These are phyloP conservation scores for Drosophila histrio DNA, from an alignment of 2,888 invertebrate species.

Conservation along the genomic window DNA sequence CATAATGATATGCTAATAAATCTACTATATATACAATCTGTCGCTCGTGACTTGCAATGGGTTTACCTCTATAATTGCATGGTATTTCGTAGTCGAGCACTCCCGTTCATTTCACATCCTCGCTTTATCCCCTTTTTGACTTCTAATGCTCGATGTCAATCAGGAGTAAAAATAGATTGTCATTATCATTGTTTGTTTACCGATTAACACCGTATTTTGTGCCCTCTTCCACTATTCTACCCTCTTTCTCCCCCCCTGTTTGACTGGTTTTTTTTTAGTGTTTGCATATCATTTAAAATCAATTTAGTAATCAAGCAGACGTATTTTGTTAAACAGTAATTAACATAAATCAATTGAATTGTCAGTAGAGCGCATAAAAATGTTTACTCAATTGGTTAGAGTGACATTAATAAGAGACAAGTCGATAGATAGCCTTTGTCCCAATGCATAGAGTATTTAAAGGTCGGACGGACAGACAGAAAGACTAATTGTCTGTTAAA, in stretches of 20 bases:
- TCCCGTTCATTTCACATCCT: not conserved
- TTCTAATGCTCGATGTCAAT: slow-evolving; percentile 52
- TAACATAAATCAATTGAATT: slow-evolving; percentile 74
- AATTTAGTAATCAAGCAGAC: slow-evolving; percentile 68
- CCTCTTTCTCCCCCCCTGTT: not conserved
- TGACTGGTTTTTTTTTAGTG: slow-evolving; percentile 24
- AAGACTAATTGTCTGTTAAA: slow-evolving; percentile 1
- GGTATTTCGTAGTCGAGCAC: not conserved
- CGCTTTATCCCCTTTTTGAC: slow-evolving; percentile 12
- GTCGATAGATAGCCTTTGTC: not conserved
- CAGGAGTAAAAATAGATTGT: slow-evolving; percentile 50
- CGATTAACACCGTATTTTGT: slow-evolving; percentile 24
- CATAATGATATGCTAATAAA: no score
- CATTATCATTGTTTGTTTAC: slow-evolving; percentile 54
- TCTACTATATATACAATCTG: no score
- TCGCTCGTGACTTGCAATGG: no score
- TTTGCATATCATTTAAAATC: slow-evolving; percentile 72
- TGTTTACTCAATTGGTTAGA: slow-evolving; percentile 53
- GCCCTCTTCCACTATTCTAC: not conserved
- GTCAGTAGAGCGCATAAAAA: slow-evolving; percentile 44
- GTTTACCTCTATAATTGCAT: no score
- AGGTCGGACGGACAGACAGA: not conserved
- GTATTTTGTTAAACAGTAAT: slow-evolving; percentile 73
- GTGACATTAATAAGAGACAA: slow-evolving; percentile 24
- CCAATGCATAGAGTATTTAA: not conserved